A percentile compares a stretch with the other conserved stretches of the same genome.
Evolutionary conservation across 2,888 invertebrate genomes (phyloP).

Genomic region (Drosophila infuscata): DNA sequence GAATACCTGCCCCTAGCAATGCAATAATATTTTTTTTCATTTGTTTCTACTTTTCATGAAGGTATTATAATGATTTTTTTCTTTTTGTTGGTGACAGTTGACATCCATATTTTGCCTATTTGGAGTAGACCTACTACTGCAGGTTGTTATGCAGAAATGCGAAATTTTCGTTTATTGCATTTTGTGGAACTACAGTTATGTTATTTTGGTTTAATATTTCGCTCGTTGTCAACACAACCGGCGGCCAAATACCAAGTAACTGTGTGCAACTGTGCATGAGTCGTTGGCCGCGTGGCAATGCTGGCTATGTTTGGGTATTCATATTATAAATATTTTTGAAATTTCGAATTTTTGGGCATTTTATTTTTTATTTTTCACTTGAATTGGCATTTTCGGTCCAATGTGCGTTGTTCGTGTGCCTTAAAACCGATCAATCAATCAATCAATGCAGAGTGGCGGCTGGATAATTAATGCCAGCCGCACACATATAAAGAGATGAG

Average conservation of each 20-base stretch:
- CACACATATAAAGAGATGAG: slow-evolving; percentile 31
- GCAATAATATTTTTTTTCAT: slow-evolving; percentile 25
- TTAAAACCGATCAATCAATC: slow-evolving; percentile 27
- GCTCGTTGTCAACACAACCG: slow-evolving; percentile 54
- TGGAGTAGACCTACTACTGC: slow-evolving; percentile 11
- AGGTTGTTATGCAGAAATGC: slow-evolving; percentile 26
- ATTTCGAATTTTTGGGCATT: slow-evolving; percentile 11
- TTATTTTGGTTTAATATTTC: slow-evolving; percentile 61
- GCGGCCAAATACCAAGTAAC: slow-evolving; percentile 11
- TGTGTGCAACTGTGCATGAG: neutral
- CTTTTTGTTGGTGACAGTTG: slow-evolving; percentile 33
- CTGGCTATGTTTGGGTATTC: slow-evolving; percentile 45
- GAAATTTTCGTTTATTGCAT: slow-evolving; percentile 67
- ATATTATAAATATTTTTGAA: slow-evolving; percentile 37
- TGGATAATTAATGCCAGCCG: slow-evolving; percentile 47
- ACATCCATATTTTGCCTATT: slow-evolving; percentile 23
- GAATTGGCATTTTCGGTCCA: neutral
- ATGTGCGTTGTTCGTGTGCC: neutral
- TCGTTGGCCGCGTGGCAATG: slow-evolving; percentile 15
- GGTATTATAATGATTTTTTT: neutral
- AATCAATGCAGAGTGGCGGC: slow-evolving; percentile 35
- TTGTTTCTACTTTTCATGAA: slow-evolving; percentile 1
- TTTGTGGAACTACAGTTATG: slow-evolving; percentile 49
- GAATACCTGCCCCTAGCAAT: slow-evolving; percentile 14
- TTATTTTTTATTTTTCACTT: neutral